phyloP scores from a whole-genome alignment of 2,113 vertebrate species.

The Emberiza fucata region DNA sequence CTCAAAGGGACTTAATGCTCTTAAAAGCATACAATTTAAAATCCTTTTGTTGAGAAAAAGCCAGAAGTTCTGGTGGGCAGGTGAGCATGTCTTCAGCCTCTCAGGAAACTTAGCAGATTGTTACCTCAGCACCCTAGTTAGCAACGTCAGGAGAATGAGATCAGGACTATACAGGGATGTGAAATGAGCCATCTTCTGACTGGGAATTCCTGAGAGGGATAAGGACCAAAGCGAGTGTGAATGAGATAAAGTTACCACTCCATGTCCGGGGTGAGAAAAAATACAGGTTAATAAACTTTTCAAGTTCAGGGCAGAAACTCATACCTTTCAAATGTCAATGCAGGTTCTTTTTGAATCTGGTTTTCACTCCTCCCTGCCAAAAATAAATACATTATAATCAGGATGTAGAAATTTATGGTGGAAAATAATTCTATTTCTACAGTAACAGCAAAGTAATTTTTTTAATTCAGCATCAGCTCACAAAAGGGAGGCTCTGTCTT shows the following conservation, averaged over 20 bases:
- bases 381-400: constrained; percentile 25
- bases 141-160: background rate
- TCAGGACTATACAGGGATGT: background rate
- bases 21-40: background rate
- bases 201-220: background rate
- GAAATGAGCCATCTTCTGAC: background rate
- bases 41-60: background rate
- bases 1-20: background rate
- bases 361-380: constrained; percentile 44
- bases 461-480: background rate
- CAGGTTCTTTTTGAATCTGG: constrained; percentile 1
- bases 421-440: background rate
- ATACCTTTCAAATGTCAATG: background rate
- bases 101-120: background rate
- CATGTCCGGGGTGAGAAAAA: background rate
- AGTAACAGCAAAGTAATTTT: background rate
- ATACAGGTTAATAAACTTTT: background rate
- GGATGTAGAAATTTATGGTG: background rate
- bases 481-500: background rate
- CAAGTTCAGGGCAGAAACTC: background rate
- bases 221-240: background rate
- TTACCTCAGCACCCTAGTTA: background rate
- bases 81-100: background rate
- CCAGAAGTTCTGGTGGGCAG: background rate
- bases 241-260: background rate